phyloP scores from a whole-genome alignment of 2,113 vertebrate species.

The Serilophus lunatus region DNA sequence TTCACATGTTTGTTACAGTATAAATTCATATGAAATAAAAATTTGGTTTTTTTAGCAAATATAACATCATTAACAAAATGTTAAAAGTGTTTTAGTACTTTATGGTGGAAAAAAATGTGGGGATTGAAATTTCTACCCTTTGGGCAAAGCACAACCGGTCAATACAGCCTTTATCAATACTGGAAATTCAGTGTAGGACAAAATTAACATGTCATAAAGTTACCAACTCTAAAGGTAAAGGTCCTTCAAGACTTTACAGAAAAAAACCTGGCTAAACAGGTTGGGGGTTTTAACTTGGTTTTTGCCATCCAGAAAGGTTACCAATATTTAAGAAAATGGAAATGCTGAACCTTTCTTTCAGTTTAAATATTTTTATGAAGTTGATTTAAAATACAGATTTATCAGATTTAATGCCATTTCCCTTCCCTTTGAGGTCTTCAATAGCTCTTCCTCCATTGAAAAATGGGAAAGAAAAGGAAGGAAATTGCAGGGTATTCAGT shows the following conservation, averaged over 20 bases:
- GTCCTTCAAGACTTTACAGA: not conserved
- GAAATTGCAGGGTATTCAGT: not conserved
- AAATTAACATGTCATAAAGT: not conserved
- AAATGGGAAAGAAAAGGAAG: not conserved
- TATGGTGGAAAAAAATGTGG: not conserved
- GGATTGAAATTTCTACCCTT: not conserved
- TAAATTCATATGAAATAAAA: not conserved
- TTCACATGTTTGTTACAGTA: not conserved
- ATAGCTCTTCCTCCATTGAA: not conserved
- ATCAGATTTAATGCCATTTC: not conserved
- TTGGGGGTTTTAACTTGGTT: accelerated
- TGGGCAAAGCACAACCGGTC: not conserved
- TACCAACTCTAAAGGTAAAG: not conserved
- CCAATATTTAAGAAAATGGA: not conserved
- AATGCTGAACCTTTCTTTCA: not conserved
- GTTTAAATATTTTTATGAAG: not conserved
- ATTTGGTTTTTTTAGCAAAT: not conserved
- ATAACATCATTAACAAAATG: not conserved
- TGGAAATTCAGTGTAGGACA: not conserved
- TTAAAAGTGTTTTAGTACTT: not conserved
- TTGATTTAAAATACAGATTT: not conserved
- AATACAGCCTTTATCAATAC: not conserved
- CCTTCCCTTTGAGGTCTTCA: not conserved
- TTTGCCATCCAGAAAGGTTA: not conserved
- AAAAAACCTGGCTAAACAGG: not conserved